These are phyloP conservation scores for Nymphicus hollandicus DNA, from an alignment of 2,113 vertebrate species.

Conservation along the genomic window DNA sequence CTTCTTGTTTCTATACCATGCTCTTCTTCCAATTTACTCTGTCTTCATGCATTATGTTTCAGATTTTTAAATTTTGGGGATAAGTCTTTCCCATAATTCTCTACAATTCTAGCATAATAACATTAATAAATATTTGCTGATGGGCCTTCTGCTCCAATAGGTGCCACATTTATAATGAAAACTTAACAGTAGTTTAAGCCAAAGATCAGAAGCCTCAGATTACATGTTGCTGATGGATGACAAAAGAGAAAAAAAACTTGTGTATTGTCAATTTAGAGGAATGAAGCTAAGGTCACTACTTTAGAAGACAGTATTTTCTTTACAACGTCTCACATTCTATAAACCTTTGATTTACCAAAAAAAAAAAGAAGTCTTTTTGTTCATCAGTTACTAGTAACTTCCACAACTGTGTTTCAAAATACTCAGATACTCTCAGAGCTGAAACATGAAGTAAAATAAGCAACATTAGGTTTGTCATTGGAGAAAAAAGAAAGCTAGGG, in stretches of 20 bases:
- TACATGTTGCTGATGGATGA: neutral
- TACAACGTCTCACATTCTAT: neutral
- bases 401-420: neutral
- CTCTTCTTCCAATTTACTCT: neutral
- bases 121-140: conserved; percentile 61
- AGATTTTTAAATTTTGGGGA: neutral
- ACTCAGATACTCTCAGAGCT: neutral
- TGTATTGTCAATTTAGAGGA: neutral
- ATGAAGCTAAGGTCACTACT: neutral
- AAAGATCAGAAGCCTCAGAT: neutral
- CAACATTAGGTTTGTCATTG: neutral
- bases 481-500: neutral
- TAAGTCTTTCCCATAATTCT: neutral
- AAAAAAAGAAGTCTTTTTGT: neutral
- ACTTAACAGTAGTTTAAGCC: neutral
- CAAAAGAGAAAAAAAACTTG: neutral
- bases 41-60: neutral
- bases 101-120: neutral
- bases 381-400: neutral
- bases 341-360: neutral
- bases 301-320: neutral
- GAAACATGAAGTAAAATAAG: neutral
- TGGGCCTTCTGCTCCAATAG: conserved; percentile 15
- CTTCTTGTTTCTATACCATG: neutral
- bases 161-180: conserved; percentile 44